phyloP scores from a whole-genome alignment of 2,797 vertebrate genomes.

The Girardinus metallicus region DNA sequence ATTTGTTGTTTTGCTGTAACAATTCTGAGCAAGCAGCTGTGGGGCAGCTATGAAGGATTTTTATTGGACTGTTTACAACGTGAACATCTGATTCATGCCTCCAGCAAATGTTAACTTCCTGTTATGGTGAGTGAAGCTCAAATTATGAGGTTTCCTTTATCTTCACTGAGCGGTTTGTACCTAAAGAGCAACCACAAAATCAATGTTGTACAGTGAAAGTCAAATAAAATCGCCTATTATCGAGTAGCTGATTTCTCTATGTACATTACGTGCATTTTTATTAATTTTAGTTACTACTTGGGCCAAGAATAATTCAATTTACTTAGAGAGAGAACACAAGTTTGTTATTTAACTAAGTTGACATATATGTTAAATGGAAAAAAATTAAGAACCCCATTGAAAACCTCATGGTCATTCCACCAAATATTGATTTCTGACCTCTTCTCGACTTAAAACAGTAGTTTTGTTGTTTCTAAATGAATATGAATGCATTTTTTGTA shows the following conservation, averaged over 20 bases:
- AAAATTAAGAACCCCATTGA: too few species aligned
- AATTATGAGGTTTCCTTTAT: background rate
- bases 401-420: too few species aligned
- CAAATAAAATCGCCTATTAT: background rate
- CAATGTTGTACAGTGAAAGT: background rate
- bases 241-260: background rate
- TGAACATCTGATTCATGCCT: background rate
- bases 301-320: background rate
- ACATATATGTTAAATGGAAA: background rate
- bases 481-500: too few species aligned
- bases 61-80: background rate
- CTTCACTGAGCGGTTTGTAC: background rate
- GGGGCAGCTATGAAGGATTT: background rate
- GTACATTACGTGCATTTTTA: background rate
- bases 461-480: too few species aligned
- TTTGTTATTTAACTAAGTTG: background rate
- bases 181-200: background rate
- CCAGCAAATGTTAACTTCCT: background rate
- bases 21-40: background rate
- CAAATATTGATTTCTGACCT: too few species aligned
- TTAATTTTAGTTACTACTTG: background rate
- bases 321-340: background rate
- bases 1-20: background rate
- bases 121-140: background rate
- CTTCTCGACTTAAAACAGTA: too few species aligned